Evolutionary conservation across 2,113 vertebrate species (phyloP).

Genomic region (Noturus placidus): DNA sequence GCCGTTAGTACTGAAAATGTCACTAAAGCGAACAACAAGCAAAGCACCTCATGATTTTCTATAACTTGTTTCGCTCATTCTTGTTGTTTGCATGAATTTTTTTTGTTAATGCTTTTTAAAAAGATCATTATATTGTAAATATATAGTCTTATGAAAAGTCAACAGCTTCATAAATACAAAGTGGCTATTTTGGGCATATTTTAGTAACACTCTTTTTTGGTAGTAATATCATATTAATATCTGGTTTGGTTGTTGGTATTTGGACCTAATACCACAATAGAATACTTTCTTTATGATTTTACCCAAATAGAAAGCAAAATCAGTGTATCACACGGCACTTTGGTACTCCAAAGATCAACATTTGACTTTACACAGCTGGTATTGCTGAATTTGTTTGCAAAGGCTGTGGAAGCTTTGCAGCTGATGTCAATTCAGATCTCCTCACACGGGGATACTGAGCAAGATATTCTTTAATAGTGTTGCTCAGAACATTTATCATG

Average conservation of each 20-base stretch:
- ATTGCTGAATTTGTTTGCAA: conserved; percentile 52
- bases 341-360: conserved; percentile 63
- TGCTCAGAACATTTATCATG: conserved; percentile 47
- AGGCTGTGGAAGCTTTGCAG: conserved; percentile 48
- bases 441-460: neutral
- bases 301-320: neutral
- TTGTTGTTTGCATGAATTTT: conserved; percentile 48
- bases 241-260: conserved; percentile 28
- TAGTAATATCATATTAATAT: conserved; percentile 21
- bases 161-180: neutral
- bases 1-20: conserved; percentile 76
- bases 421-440: conserved; percentile 58
- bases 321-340: conserved; percentile 25
- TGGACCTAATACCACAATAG: neutral
- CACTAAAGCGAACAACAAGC: conserved; percentile 67
- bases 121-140: conserved; percentile 11
- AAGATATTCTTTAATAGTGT: neutral
- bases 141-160: neutral
- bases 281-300: neutral
- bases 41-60: conserved; percentile 29
- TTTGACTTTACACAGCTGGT: conserved; percentile 34
- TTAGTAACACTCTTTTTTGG: neutral
- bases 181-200: neutral
- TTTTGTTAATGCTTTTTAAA: neutral
- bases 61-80: conserved; percentile 18